Conservation (phyloP, 2,888 invertebrate genomes). For the Hydrotaea cyrtoneurina region DNA sequence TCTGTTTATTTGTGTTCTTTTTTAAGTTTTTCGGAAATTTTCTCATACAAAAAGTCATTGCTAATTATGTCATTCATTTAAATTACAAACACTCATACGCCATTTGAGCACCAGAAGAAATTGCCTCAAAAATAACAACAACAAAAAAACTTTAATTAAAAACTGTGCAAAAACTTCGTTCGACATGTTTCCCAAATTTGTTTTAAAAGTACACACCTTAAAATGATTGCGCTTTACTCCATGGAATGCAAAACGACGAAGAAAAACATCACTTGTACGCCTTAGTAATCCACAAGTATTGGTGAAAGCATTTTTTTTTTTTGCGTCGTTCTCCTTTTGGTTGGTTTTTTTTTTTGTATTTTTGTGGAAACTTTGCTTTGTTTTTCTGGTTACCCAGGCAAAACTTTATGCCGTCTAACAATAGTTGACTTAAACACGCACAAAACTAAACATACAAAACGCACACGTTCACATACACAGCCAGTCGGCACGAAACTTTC, state of each 20-base stretch:
- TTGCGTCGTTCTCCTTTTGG: not conserved
- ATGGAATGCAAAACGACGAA: not conserved
- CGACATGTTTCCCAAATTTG: not conserved
- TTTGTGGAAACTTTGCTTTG: not conserved
- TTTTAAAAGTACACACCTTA: constrained; percentile 31
- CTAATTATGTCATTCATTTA: not conserved
- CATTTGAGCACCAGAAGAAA: not conserved
- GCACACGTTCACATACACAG: not conserved
- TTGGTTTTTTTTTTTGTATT: not conserved
- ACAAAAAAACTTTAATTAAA: not conserved
- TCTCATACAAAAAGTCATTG: no score
- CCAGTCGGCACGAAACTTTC: constrained; percentile 15
- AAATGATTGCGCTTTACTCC: constrained; percentile 4
- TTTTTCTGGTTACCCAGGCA: not conserved
- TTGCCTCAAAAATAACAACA: not conserved
- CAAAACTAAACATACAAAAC: not conserved
- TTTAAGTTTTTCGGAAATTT: not conserved
- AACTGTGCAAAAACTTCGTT: constrained; percentile 6
- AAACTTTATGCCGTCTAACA: not conserved
- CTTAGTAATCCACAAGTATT: constrained; percentile 36
- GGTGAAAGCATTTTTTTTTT: not conserved
- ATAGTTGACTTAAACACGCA: constrained; percentile 27
- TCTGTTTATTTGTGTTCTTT: not conserved
- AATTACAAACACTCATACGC: constrained; percentile 29
- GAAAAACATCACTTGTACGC: constrained; percentile 18